These are phyloP conservation scores for Oscheius sp. DNA, from an alignment of 2,888 invertebrate genomes.

Conservation along the genomic window DNA sequence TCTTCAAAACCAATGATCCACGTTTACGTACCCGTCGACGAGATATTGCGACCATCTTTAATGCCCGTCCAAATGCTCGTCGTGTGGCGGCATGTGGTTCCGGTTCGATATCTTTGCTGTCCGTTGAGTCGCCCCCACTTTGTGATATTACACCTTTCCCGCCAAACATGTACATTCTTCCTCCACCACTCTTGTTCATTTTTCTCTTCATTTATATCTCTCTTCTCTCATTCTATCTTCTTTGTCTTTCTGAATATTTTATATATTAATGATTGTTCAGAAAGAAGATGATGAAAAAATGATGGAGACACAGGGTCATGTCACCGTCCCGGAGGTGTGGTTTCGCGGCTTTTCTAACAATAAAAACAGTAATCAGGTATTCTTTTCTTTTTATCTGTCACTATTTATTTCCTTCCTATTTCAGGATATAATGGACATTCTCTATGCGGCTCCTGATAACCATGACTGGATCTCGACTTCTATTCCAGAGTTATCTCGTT, in stretches of 20 bases:
- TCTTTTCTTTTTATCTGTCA: no score
- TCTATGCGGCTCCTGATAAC: conserved; percentile 31
- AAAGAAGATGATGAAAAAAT: conserved; percentile 9
- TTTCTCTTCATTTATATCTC: background rate
- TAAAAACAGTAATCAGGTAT: conserved; percentile 16
- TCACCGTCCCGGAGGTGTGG: conserved; percentile 24
- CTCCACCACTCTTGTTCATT: background rate
- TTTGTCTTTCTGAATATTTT: no score
- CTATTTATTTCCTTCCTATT: no score
- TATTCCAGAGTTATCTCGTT: conserved; percentile 20
- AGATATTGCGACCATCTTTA: background rate
- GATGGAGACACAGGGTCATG: background rate
- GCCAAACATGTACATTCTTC: conserved; percentile 11
- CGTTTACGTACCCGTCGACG: no score
- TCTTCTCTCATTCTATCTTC: no score
- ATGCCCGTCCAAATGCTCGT: background rate
- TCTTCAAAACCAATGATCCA: no score
- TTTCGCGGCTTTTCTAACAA: background rate
- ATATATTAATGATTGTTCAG: background rate
- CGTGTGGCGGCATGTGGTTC: conserved; percentile 27
- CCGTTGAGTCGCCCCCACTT: conserved; percentile 26
- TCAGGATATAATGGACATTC: conserved; percentile 36
- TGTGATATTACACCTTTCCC: conserved; percentile 22
- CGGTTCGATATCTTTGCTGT: conserved; percentile 31
- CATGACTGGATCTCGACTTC: conserved; percentile 35